Evolutionary conservation across 1,140 invertebrate genomes (phyloP).

Genomic region (Neodiprion fabricii): DNA sequence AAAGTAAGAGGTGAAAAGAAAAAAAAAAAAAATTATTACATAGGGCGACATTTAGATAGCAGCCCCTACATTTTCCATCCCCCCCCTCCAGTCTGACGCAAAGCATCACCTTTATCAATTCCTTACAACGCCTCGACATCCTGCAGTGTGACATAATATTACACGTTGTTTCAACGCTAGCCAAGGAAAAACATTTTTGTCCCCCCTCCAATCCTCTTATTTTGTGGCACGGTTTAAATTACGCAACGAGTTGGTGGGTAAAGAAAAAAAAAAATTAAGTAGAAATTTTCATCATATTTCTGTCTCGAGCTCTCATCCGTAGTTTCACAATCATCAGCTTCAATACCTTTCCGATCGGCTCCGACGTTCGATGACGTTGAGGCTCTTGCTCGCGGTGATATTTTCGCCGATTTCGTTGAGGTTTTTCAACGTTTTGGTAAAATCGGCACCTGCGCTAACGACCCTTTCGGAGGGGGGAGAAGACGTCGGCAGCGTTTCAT

Average conservation of each 20-base stretch:
- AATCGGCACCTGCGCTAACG: conserved; percentile 21
- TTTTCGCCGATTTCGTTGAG: conserved; percentile 37
- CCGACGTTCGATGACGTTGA: conserved; percentile 39
- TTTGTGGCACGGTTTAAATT: too few relatives aligned
- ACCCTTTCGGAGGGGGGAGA: conserved; percentile 38
- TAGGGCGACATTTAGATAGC: background rate
- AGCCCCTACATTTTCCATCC: background rate
- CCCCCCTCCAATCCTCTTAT: too few relatives aligned
- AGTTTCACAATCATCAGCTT: background rate
- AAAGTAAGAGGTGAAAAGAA: background rate
- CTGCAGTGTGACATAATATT: background rate
- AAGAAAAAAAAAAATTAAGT: background rate
- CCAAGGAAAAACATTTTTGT: background rate
- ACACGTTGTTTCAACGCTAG: background rate
- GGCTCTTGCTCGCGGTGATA: conserved; percentile 19
- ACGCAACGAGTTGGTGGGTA: background rate
- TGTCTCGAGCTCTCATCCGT: background rate
- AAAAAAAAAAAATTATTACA: background rate
- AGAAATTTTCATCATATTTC: conserved; percentile 17
- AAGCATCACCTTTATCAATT: conserved; percentile 14
- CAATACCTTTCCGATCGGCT: conserved; percentile 55
- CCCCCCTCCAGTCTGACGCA: conserved; percentile 2
- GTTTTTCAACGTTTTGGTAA: conserved; percentile 36
- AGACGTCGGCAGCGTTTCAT: conserved; percentile 33
- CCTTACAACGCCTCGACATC: background rate